Percentiles rank a stretch among this genome's conserved stretches.
Evolutionary conservation across 1,140 invertebrate species (phyloP).

Genomic region (Leptestheria dahalacensis): DNA sequence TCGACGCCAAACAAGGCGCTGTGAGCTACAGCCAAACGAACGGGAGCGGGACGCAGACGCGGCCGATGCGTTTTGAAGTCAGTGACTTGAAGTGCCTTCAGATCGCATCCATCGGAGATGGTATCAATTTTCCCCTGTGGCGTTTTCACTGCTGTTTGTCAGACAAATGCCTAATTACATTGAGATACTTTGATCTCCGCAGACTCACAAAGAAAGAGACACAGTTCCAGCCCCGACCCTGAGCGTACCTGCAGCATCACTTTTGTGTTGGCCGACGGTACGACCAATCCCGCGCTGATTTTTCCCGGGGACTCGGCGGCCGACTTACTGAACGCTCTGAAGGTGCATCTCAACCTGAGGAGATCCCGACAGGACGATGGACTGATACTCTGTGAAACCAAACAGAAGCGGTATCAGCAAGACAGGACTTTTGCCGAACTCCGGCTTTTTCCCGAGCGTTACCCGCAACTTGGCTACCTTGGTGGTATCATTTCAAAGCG

Average conservation of each 20-base stretch:
- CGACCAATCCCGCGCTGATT: conserved; percentile 58
- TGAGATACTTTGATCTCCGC: not conserved
- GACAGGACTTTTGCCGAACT: conserved; percentile 60
- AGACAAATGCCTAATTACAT: not conserved
- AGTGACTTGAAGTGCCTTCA: conserved; percentile 11
- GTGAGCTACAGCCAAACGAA: not conserved
- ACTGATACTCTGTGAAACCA: conserved; percentile 11
- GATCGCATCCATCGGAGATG: conserved; percentile 1
- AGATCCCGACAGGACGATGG: conserved; percentile 14
- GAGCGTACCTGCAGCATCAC: conserved; percentile 30
- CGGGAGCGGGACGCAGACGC: not conserved
- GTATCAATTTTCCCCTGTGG: not conserved
- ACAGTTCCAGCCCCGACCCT: not conserved
- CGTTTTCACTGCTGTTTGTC: not conserved
- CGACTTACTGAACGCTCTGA: conserved; percentile 45
- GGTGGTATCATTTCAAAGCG: not conserved
- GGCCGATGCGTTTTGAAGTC: conserved; percentile 13
- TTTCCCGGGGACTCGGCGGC: conserved; percentile 75
- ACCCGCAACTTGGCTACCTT: conserved; percentile 13
- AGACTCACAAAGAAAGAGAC: not conserved
- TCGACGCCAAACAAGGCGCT: conserved; percentile 3
- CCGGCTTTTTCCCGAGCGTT: conserved; percentile 55
- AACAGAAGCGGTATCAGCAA: conserved; percentile 12
- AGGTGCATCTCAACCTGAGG: conserved; percentile 31
- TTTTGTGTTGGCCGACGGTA: conserved; percentile 53